phyloP scores from a whole-genome alignment of 2,888 invertebrate genomes.

The Germaria angustata region DNA sequence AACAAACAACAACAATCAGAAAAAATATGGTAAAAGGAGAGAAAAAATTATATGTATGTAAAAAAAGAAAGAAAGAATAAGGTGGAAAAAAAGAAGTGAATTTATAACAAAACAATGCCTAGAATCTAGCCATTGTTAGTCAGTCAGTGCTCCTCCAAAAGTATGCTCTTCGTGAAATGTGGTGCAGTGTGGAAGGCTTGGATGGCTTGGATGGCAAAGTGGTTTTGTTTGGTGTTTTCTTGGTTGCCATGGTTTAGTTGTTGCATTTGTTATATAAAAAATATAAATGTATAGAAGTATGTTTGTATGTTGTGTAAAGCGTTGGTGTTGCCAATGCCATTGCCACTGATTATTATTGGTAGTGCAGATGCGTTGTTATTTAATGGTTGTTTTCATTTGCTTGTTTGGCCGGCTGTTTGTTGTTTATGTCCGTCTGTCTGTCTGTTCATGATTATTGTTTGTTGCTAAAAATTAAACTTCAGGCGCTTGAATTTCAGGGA shows the following conservation, averaged over 20 bases:
- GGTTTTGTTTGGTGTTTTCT: constrained; percentile 49
- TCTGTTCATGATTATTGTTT: constrained; percentile 53
- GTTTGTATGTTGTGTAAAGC: constrained; percentile 30
- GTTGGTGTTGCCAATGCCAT: constrained; percentile 56
- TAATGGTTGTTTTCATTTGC: constrained; percentile 34
- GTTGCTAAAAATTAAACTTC: constrained; percentile 29
- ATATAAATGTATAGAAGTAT: too few species aligned
- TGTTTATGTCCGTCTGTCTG: constrained; percentile 1
- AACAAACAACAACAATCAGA: constrained; percentile 16
- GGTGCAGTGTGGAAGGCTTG: constrained; percentile 30
- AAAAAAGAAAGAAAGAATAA: constrained; percentile 6
- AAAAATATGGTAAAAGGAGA: constrained; percentile 19
- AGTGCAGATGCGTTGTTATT: constrained; percentile 56
- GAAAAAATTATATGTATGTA: too few species aligned
- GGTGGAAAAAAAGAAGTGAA: constrained; percentile 1
- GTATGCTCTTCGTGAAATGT: constrained; percentile 38
- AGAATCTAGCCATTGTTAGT: constrained; percentile 46
- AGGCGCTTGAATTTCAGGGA: constrained; percentile 54
- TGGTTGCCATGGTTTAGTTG: constrained; percentile 29
- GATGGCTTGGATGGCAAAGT: constrained; percentile 40
- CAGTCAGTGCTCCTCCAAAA: constrained; percentile 39
- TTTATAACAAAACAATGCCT: constrained; percentile 36
- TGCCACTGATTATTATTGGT: constrained; percentile 56
- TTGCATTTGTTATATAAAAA: constrained; percentile 5
- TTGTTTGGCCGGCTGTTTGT: constrained; percentile 31